Conservation (phyloP, 2,888 invertebrate species). For the Netelia fuscicornis region DNA sequence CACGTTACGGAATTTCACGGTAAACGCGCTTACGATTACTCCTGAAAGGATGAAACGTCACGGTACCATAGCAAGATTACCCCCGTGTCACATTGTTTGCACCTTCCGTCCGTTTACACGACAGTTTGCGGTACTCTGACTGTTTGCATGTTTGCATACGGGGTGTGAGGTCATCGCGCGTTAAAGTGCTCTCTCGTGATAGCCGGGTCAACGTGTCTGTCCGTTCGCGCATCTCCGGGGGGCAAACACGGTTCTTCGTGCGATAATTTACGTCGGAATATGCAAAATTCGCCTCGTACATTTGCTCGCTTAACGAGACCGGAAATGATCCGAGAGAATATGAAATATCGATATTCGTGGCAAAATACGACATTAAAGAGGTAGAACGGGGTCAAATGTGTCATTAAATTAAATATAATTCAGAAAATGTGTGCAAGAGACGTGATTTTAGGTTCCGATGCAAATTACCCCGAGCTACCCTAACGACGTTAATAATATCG, state of each 20-base stretch:
- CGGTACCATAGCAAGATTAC: constrained; percentile 10
- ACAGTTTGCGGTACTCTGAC: constrained; percentile 50
- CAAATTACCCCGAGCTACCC: too few relatives aligned
- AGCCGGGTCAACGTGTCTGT: constrained; percentile 34
- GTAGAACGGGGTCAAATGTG: too few relatives aligned
- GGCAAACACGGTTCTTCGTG: not conserved
- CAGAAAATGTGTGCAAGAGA: too few relatives aligned
- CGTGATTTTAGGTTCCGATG: too few relatives aligned
- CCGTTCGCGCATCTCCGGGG: not conserved
- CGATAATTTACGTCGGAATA: constrained; percentile 23
- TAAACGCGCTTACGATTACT: not conserved
- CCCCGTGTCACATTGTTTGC: constrained; percentile 37
- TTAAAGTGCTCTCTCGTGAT: constrained; percentile 54
- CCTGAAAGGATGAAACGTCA: not conserved
- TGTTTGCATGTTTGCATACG: constrained; percentile 60
- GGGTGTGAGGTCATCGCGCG: constrained; percentile 44
- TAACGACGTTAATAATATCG: not conserved
- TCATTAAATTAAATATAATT: too few relatives aligned
- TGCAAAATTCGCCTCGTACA: constrained; percentile 10
- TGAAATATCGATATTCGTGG: not conserved
- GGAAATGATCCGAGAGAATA: too few relatives aligned
- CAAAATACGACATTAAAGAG: not conserved
- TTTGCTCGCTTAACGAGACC: not conserved
- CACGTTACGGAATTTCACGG: not conserved
- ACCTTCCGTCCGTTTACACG: constrained; percentile 49